Evolutionary conservation across 2,888 invertebrate species (phyloP), one percentile per base, ranked within the genome.

Genomic region (Lucinisca nassula): DNA sequence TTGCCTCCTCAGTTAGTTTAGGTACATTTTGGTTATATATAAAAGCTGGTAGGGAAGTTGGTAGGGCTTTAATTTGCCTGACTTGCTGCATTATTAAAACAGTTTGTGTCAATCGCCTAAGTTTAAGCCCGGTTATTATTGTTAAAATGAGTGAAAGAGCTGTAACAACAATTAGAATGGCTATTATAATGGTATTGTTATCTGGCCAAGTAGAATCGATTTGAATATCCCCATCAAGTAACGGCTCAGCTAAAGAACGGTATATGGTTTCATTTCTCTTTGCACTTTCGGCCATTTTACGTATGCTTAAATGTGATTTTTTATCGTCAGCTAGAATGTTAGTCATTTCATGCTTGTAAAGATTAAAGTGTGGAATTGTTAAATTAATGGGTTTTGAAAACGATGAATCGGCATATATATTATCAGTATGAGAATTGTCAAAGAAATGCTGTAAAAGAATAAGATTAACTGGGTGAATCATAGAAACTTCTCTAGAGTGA

Each of bases 371-470:
- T 49, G 79, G 79, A 49, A 79, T 45, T 8, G 79, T 30, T 12
- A 79, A 35, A 14, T 79, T 55, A 21, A 72, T 27, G 21, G 73
- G 79, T 24, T 61, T 35, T n/a, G 45, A 21, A 51, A 70, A 79
- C 21, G 74, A 55, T 35, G 75, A 61, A 32, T 35, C 78, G 12
- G 76, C 75, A 27, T 61, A 77, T 21, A 35, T 61, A 12, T 82
- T 70, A 32, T 76, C 38, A 40, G 67, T 24, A 12, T 24, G 0
- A 17, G 24, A 10, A 0, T 21, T 32, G 10, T 76, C 24, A 58
- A 82, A 82, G 37, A 55, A 76, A 14, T 75, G 45, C 35, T 82
- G 76, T 12, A 82, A 27, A 21, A 82, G 73, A 21, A 73, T 51
- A 24, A 77, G 55, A 32, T 82, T 82, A 35, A 77, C 40, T 21